Percentiles rank a stretch among this genome's conserved stretches.
Conservation (phyloP, 2,797 vertebrate species). For the Pseudochaenichthys georgianus region DNA sequence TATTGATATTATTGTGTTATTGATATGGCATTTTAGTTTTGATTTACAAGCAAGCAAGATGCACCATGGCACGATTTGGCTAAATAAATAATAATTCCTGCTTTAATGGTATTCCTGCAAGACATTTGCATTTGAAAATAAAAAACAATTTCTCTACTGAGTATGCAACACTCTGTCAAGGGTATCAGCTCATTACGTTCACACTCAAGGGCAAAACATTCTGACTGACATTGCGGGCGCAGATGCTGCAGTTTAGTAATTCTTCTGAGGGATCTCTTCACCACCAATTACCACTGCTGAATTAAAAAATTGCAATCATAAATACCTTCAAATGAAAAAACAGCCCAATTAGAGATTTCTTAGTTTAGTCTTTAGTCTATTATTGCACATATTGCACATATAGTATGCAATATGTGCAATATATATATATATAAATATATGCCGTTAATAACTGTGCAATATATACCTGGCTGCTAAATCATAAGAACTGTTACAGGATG, state of each 20-base stretch:
- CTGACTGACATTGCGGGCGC: constrained; percentile 47
- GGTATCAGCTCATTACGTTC: constrained; percentile 42
- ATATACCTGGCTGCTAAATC: too few species aligned
- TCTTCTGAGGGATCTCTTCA: constrained; percentile 30
- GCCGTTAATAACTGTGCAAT: too few species aligned
- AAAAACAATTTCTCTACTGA: constrained; percentile 10
- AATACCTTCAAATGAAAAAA: constrained; percentile 1
- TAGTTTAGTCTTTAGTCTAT: background rate
- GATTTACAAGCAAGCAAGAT: background rate
- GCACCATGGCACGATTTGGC: background rate
- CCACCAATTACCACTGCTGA: constrained; percentile 30
- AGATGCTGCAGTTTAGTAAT: constrained; percentile 50
- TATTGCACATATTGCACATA: too few species aligned
- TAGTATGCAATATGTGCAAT: too few species aligned
- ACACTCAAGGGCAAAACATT: constrained; percentile 49
- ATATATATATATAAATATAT: too few species aligned
- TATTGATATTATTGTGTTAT: background rate
- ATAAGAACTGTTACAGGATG: too few species aligned
- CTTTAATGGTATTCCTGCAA: constrained; percentile 16
- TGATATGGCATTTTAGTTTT: background rate
- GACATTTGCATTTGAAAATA: constrained; percentile 36
- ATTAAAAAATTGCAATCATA: constrained; percentile 12
- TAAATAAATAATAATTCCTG: constrained; percentile 3
- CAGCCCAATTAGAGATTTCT: background rate
- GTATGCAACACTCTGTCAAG: constrained; percentile 49